Conservation (phyloP, 2,888 invertebrate species). For the Tetrapedia diversipes region DNA sequence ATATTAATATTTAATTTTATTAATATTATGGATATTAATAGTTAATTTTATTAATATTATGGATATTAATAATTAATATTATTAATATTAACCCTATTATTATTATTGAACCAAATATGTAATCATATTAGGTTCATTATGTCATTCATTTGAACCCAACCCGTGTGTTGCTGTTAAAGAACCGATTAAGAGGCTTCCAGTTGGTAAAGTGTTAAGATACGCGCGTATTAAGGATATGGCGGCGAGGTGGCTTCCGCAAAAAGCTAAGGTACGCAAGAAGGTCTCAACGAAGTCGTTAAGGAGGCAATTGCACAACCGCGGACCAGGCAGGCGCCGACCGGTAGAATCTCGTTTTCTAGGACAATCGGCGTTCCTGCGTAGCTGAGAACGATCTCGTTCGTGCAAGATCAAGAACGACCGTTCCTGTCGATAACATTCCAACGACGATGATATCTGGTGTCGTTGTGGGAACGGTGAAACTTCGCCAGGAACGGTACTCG, state of each 20-base stretch:
- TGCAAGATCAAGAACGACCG: conserved; percentile 70
- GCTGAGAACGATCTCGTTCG: conserved; percentile 51
- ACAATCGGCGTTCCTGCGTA: conserved; percentile 62
- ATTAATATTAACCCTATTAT: too few species aligned
- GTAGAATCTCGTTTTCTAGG: conserved; percentile 70
- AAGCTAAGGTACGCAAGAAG: conserved; percentile 43
- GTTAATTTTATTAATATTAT: too few species aligned
- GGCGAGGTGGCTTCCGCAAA: conserved; percentile 36
- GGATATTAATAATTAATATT: too few species aligned
- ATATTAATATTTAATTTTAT: too few species aligned
- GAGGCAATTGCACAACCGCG: conserved; percentile 57
- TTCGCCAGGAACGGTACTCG: conserved; percentile 4
- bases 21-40: too few species aligned
- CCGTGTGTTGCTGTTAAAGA: too few species aligned
- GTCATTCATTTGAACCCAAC: too few species aligned
- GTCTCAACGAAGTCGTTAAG: conserved; percentile 51
- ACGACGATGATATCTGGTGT: conserved; percentile 51
- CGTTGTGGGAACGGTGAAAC: conserved; percentile 32
- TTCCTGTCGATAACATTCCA: conserved; percentile 65
- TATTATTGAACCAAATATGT: too few species aligned
- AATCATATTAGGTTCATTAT: too few species aligned
- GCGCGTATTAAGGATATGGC: conserved; percentile 11
- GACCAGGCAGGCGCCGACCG: conserved; percentile 57
- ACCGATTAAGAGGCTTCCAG: too few species aligned
- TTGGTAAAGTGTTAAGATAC: too few species aligned